Evolutionary conservation across 2,797 vertebrate species (phyloP).

Genomic region (Paratrypauchen microcephalus): DNA sequence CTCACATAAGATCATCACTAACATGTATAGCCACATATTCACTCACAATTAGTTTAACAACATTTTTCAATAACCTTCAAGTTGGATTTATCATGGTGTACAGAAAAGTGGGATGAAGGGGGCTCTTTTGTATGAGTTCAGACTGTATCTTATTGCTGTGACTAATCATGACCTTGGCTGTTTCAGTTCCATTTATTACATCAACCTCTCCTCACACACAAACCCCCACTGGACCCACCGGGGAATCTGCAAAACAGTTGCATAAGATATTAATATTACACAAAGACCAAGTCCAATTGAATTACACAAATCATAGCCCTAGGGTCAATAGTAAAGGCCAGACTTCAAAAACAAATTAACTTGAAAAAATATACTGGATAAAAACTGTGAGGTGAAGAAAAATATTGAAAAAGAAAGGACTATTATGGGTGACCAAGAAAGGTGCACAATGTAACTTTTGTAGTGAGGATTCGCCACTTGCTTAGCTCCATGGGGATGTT

Average conservation of each 20-base stretch:
- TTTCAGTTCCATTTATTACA: constrained; percentile 43
- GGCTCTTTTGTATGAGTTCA: constrained; percentile 33
- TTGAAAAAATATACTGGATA: constrained; percentile 6
- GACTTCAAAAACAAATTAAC: constrained; percentile 10
- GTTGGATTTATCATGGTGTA: constrained; percentile 27
- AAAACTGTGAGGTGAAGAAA: constrained; percentile 21
- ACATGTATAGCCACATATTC: not conserved
- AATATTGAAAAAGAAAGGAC: constrained; percentile 11
- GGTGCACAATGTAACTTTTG: not conserved
- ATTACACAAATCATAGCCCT: constrained; percentile 19
- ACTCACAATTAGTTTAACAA: constrained; percentile 19
- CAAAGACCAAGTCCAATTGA: constrained; percentile 31
- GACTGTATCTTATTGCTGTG: constrained; percentile 38
- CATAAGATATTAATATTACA: constrained; percentile 38
- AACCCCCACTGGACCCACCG: constrained; percentile 12
- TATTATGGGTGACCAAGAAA: too few species aligned
- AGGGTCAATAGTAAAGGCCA: constrained; percentile 10
- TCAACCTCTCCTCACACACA: constrained; percentile 40
- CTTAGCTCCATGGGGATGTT: not conserved
- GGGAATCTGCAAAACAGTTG: constrained; percentile 37
- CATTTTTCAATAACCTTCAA: constrained; percentile 15
- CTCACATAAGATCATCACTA: not conserved
- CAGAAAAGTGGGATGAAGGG: constrained; percentile 14
- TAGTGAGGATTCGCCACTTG: not conserved
- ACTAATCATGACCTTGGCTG: constrained; percentile 39